Evolutionary conservation across 2,113 vertebrate genomes (phyloP), one percentile per base, ranked within the genome.

Genomic region (Zapus hudsonius): DNA sequence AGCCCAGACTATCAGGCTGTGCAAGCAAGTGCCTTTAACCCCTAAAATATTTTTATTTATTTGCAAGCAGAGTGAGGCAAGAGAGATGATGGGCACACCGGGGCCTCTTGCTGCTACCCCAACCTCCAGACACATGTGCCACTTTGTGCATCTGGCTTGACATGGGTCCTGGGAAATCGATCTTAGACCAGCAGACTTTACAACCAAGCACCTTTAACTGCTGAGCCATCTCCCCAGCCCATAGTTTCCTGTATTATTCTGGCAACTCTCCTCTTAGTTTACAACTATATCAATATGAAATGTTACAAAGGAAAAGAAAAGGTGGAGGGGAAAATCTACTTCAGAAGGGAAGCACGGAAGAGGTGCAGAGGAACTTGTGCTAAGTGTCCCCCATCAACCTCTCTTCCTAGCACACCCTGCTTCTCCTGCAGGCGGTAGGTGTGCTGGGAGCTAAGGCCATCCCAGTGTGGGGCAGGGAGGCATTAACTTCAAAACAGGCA

Each of bases 261-360:
- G 66, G 4, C 73, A 74, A 29, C 7, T 79, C 42, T 79, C 78
- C 38, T 89, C 23, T 82, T 69, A 72, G 2, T 69, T 80, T 74
- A 40, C 79, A 90, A 83, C 79, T 74, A 38, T 61, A 79, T 87
- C 27, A 83, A 84, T 80, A 88, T 74, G 47, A 72, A 87, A 55
- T 57, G 11, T 81, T 72, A 59, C 17, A 40, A 63, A 70, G 67
- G 20, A 80, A 69, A 67, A 63, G 61, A 29, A 33, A 8, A 20
- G 52, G 52, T 7, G 52, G 52, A 15, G 52, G 11, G 16, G 78
- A 47, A 61, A 36, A n/a, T 25, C 38, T 67, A n/a, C 59, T 86
- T 64, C 64, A 87, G 59, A 31, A 40, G 27, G n/a, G n/a, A n/a
- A n/a, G n/a, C n/a, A n/a, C 73, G 16, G 42, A 47, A 55, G 40